Percentiles rank a stretch among this genome's conserved stretches.
Conservation (phyloP, 2,888 invertebrate species). For the Drosophila neutralis region DNA sequence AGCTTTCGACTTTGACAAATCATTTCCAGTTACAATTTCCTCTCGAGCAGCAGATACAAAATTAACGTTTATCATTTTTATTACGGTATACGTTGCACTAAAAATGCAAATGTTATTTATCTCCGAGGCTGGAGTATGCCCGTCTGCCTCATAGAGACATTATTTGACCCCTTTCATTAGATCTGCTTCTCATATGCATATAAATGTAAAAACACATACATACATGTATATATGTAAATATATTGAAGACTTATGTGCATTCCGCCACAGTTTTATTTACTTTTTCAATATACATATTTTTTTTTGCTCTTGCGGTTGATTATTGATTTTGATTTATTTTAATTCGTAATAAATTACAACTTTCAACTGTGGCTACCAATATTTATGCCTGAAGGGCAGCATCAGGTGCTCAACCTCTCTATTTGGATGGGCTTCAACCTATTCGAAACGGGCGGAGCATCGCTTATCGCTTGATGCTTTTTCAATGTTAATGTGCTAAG, state of each 20-base stretch:
- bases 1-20: slow-evolving; percentile 69
- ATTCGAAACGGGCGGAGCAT: slow-evolving; percentile 43
- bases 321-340: slow-evolving; percentile 75
- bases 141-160: slow-evolving; percentile 62
- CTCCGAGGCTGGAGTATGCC: slow-evolving; percentile 12
- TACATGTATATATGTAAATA: not conserved
- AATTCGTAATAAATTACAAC: slow-evolving; percentile 79
- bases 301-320: slow-evolving; percentile 30
- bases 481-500: slow-evolving; percentile 71
- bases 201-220: not conserved
- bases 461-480: slow-evolving; percentile 64
- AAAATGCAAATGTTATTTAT: slow-evolving; percentile 65
- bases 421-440: slow-evolving; percentile 23
- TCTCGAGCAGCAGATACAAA: slow-evolving; percentile 52
- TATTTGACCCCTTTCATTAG: slow-evolving; percentile 29
- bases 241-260: slow-evolving; percentile 5
- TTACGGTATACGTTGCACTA: slow-evolving; percentile 54
- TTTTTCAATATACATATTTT: slow-evolving; percentile 1
- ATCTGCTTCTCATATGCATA: slow-evolving; percentile 2
- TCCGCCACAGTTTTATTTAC: slow-evolving; percentile 7
- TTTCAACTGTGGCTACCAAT: slow-evolving; percentile 71
- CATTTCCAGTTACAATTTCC: slow-evolving; percentile 72
- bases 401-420: slow-evolving; percentile 45
- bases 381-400: slow-evolving; percentile 57
- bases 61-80: slow-evolving; percentile 77